Conservation (phyloP, 2,797 vertebrate genomes). For the Leuciscus waleckii region DNA sequence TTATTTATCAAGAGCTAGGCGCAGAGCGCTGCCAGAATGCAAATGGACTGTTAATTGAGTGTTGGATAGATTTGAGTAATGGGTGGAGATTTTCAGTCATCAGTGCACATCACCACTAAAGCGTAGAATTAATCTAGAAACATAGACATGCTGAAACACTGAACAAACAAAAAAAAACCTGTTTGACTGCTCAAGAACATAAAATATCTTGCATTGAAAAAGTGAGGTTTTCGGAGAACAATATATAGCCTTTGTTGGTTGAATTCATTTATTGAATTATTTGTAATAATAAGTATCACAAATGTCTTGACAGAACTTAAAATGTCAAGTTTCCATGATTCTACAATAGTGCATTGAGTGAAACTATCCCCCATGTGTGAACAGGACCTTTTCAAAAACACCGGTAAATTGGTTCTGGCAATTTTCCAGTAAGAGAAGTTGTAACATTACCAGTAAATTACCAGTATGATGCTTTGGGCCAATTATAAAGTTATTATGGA, state of each 20-base stretch:
- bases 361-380: no score
- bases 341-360: neutral
- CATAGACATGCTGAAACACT: neutral
- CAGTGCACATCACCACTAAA: slow-evolving; percentile 76
- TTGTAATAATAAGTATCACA: neutral
- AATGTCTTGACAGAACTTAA: neutral
- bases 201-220: neutral
- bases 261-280: neutral
- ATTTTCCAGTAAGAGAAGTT: no score
- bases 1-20: slow-evolving; percentile 75
- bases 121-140: slow-evolving; percentile 54
- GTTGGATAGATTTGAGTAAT: slow-evolving; percentile 79
- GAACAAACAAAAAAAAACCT: neutral
- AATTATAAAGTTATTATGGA: no score
- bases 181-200: neutral
- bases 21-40: slow-evolving; percentile 74
- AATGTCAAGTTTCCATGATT: neutral
- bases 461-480: no score
- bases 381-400: no score
- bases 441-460: no score
- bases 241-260: neutral
- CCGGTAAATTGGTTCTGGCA: no score
- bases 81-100: slow-evolving; percentile 72
- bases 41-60: slow-evolving; percentile 81
- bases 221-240: neutral